Base-by-base conservation (phyloP, 2,113 vertebrate genomes). In the Hassar affinis region DNA sequence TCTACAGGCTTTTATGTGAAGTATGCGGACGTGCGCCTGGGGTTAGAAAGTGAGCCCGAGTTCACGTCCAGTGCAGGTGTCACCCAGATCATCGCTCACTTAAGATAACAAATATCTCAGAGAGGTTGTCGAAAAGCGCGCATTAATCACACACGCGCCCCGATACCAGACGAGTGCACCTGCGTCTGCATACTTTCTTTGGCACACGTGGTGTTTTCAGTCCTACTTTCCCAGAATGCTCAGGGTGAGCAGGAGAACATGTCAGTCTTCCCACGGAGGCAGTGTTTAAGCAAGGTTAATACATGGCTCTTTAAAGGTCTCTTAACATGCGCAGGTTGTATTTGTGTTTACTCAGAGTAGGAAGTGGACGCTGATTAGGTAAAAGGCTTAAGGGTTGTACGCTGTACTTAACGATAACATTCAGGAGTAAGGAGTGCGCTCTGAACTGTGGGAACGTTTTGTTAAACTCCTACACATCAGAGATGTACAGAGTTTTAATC, bases 1-100 rank as follows among this genome's bases (percentile, higher is more conserved):
- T 59, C 8, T 52, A 25, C 51, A 4, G 18, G 9, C n/a, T 22
- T 38, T 3, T 8, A 33, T 38, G 45, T 61, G 22, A 77, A 61
- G 75, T 49, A 77, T 54, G 78, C 61, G 18, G 27, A 56, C 61
- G 22, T 9, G 54, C 47, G 52, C 82, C 84, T 72, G n/a, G 30
- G 85, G 42, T 61, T 56, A 49, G 25, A 61, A 80, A 77, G 17
- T 61, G 78, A 86, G 59, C 61, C 62, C 47, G 79, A 72, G 78
- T 81, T 84, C 62, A 62, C 15, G 42, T 72, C 79, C 82, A 86
- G 71, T 79, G 83, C 57, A 74, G 75, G 71, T 78, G 49, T 85
- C 80, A 79, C 52, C 33, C 52, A 66, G 75, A 85, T 74, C 79
- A 87, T 84, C 66, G 57, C 27, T 72, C 52, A 72, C 57, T 30